phyloP scores from a whole-genome alignment of 2,113 vertebrate species.

The Onychostruthus taczanowskii region DNA sequence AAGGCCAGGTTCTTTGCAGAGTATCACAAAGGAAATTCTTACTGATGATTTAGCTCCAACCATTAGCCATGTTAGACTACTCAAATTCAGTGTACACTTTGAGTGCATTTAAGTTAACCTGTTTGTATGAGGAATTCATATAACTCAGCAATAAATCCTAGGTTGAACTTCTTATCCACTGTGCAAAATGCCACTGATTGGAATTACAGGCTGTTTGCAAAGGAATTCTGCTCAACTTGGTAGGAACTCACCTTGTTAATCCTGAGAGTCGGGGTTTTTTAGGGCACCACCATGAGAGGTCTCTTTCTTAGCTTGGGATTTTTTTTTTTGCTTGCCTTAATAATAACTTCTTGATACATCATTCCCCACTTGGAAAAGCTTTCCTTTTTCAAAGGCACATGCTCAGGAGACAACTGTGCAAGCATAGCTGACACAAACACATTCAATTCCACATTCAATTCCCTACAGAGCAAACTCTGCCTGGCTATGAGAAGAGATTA shows the following conservation, averaged over 20 bases:
- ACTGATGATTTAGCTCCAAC: background rate
- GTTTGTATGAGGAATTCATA: background rate
- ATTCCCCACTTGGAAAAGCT: background rate
- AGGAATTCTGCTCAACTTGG: background rate
- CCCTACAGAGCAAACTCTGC: background rate
- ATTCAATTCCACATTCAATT: background rate
- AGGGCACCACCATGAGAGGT: background rate
- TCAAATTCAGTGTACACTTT: background rate
- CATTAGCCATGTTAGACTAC: rapidly evolving
- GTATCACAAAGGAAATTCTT: background rate
- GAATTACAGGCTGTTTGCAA: background rate
- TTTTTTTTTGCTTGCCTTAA: background rate
- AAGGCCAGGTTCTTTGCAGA: rapidly evolving
- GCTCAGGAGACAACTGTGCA: background rate
- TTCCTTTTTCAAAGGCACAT: background rate
- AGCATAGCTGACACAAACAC: background rate
- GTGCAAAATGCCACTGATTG: background rate
- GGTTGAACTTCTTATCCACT: background rate
- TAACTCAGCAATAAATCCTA: background rate
- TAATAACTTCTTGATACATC: background rate
- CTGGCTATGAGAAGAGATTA: background rate
- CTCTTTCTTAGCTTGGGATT: background rate
- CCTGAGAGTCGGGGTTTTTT: background rate
- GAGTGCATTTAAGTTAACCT: background rate
- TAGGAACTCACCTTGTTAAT: background rate